These are phyloP conservation scores for Eumaeus atala DNA, from an alignment of 1,140 invertebrate species.

Conservation along the genomic window DNA sequence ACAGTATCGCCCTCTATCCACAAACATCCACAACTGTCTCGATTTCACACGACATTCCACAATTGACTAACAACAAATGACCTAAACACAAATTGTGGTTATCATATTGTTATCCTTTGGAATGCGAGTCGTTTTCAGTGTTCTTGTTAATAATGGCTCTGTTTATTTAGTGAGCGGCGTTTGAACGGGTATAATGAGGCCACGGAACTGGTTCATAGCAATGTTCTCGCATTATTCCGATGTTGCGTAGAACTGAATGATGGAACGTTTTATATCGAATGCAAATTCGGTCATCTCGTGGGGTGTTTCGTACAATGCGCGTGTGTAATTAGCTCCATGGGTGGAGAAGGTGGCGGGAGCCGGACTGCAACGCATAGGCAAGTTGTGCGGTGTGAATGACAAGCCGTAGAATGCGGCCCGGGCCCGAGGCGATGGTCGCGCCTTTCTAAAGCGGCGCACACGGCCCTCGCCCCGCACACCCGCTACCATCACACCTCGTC, in stretches of 20 bases:
- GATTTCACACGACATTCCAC: conserved; percentile 75
- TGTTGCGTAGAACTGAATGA: conserved; percentile 58
- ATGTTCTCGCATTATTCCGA: conserved; percentile 35
- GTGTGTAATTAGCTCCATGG: conserved; percentile 45
- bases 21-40: conserved; percentile 64
- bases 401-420: conserved; percentile 71
- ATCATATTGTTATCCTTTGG: conserved; percentile 69
- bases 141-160: conserved; percentile 41
- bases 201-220: conserved; percentile 58
- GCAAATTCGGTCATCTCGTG: conserved; percentile 35
- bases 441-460: conserved; percentile 71
- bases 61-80: conserved; percentile 74
- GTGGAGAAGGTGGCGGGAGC: conserved; percentile 58
- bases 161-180: conserved; percentile 43
- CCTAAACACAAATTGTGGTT: conserved; percentile 73
- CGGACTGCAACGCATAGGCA: conserved; percentile 71
- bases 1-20: conserved; percentile 67
- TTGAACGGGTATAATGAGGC: conserved; percentile 50
- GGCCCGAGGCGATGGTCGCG: conserved; percentile 70
- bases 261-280: conserved; percentile 45
- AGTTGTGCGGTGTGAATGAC: conserved; percentile 72
- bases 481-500: conserved; percentile 51
- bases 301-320: conserved; percentile 54
- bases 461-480: conserved; percentile 38
- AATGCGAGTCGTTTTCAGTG: conserved; percentile 44